Conservation (phyloP, 2,888 invertebrate species). For the Ferrisia virgata region DNA sequence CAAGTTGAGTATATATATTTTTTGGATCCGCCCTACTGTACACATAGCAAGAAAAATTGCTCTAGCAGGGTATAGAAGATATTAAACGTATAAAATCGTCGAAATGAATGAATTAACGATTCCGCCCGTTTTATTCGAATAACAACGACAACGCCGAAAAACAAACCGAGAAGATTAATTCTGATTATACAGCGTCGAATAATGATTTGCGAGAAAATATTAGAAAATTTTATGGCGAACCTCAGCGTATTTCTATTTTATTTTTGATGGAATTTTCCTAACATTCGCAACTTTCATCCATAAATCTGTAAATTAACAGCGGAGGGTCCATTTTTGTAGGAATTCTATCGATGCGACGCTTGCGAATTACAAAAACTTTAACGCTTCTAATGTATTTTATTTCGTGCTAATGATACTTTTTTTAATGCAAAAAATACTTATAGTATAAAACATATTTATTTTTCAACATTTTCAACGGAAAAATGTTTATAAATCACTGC, state of each 20-base stretch:
- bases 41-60: too few species aligned
- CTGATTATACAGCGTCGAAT: not conserved
- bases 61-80: too few species aligned
- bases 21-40: too few species aligned
- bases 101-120: not conserved
- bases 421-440: not conserved
- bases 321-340: not conserved
- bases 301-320: not conserved
- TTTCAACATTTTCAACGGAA: too few species aligned
- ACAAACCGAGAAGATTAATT: not conserved
- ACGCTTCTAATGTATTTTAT: not conserved
- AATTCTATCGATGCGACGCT: not conserved
- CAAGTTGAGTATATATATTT: too few species aligned
- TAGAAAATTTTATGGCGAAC: not conserved
- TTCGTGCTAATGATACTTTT: not conserved
- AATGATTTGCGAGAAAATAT: not conserved
- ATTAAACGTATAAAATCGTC: not conserved
- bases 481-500: too few species aligned
- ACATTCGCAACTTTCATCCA: not conserved
- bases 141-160: not conserved
- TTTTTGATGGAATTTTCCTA: not conserved
- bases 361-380: not conserved
- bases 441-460: too few species aligned
- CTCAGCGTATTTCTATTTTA: not conserved
- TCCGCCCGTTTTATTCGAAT: not conserved